Base-by-base conservation (phyloP, 2,888 invertebrate species). In the Sesia apiformis region DNA sequence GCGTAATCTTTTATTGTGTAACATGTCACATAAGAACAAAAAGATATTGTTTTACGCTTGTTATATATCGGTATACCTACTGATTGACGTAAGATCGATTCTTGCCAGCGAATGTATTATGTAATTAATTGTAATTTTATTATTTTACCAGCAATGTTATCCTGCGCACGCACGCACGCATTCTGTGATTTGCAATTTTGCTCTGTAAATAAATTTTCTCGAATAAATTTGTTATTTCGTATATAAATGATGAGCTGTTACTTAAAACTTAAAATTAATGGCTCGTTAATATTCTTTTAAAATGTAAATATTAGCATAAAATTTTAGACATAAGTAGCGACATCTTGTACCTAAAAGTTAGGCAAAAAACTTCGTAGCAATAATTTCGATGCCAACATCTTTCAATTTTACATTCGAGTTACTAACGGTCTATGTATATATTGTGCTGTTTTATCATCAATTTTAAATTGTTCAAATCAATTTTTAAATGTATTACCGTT, bases 171-270 rank as follows among this genome's bases (percentile, higher is more conserved):
- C 23, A 69, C 72, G 74, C 84, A 83, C 81, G 79, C 79, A 71
- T 74, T 79, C 83, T 88, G 86, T 88, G 87, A 87, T 88, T 85
- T 83, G 81, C 83, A 81, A 79, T 74, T 74, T 79, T 81, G 81
- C 81, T 81, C 66, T 88, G 87, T 88, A 87, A 80, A 87, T 88
- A 87, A 50, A 68, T 69, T 71, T 67, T 77, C 82, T 84, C 81
- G 81, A 83, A 81, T 84, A 79, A 74, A 76, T 81, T 86, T 83
- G 88, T 88, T 89, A 86, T 84, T 84, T 86, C 83, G 79, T 81
- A 78, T 78, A 74, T 80, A 79, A 77, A 77, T 39, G 69, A 80
- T 78, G 83, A 77, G 82, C 78, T 76, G 73, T 77, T 74, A 70
- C 63, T 65, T 71, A 66, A 67, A 7, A 69, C 64, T 64, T 70